A percentile compares a stretch with the other conserved stretches of the same genome.
Conservation (phyloP, 2,113 vertebrate genomes). For the Penelope pileata region DNA sequence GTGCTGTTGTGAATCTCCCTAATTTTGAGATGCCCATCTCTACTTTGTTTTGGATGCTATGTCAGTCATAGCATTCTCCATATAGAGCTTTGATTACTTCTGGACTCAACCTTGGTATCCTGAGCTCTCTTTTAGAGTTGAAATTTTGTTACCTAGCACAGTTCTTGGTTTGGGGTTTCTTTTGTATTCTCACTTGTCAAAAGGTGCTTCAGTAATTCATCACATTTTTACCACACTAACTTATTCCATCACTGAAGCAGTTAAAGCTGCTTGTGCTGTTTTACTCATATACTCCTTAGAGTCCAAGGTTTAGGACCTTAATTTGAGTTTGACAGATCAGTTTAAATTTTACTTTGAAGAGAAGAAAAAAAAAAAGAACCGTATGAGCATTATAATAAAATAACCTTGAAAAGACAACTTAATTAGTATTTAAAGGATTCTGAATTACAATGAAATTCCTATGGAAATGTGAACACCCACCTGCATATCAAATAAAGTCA, state of each 20-base stretch:
- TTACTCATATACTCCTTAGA: background rate
- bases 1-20: background rate
- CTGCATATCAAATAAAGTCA: constrained; percentile 62
- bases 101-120: background rate
- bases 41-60: background rate
- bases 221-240: background rate
- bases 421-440: constrained; percentile 73
- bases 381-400: constrained; percentile 40
- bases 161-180: background rate
- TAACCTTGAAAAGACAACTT: constrained; percentile 72
- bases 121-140: background rate
- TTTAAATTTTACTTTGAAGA: constrained; percentile 45
- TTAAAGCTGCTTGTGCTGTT: constrained; percentile 11
- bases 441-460: constrained; percentile 68
- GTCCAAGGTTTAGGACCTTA: background rate
- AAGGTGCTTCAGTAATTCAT: background rate
- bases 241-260: background rate
- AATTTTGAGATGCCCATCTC: background rate
- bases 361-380: background rate
- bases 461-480: constrained; percentile 57
- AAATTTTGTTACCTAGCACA: background rate
- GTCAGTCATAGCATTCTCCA: background rate
- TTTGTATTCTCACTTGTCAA: background rate
- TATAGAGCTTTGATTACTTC: background rate
- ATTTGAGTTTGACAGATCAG: constrained; percentile 48